phyloP scores from a whole-genome alignment of 2,888 invertebrate genomes.

The Hypena proboscidalis region DNA sequence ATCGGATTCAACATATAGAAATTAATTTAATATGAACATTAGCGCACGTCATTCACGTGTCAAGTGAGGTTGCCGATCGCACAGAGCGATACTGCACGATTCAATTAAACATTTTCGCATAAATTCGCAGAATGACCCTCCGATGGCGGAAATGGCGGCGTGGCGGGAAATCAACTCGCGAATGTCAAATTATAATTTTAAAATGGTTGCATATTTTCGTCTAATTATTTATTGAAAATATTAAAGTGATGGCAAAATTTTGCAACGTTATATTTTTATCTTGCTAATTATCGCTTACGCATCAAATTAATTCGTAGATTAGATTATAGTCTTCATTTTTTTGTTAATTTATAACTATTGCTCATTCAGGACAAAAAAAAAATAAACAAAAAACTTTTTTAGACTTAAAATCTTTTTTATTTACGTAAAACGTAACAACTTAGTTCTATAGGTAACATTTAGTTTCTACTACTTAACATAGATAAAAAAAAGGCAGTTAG shows the following conservation, averaged over 20 bases:
- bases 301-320: too few relatives aligned
- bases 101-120: slow-evolving; percentile 22
- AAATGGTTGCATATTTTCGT: slow-evolving; percentile 1
- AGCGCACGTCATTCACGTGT: slow-evolving; percentile 32
- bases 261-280: too few relatives aligned
- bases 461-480: background rate
- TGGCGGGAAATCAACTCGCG: slow-evolving; percentile 10
- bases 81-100: slow-evolving; percentile 19
- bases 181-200: background rate
- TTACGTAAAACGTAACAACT: slow-evolving; percentile 30
- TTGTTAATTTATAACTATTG: too few relatives aligned
- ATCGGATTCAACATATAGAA: slow-evolving; percentile 1
- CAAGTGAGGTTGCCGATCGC: slow-evolving; percentile 14
- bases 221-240: background rate
- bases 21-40: slow-evolving; percentile 18
- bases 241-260: too few relatives aligned
- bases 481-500: too few relatives aligned
- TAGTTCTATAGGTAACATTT: slow-evolving; percentile 24
- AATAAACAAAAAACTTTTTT: too few relatives aligned
- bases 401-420: slow-evolving; percentile 30
- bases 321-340: too few relatives aligned
- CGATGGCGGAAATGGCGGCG: slow-evolving; percentile 6
- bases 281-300: too few relatives aligned
- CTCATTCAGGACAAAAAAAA: too few relatives aligned
- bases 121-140: slow-evolving; percentile 17